phyloP scores from a whole-genome alignment of 37 sponge, comb jelly and placozoan species.

The Aphrocallistes beatrix region DNA sequence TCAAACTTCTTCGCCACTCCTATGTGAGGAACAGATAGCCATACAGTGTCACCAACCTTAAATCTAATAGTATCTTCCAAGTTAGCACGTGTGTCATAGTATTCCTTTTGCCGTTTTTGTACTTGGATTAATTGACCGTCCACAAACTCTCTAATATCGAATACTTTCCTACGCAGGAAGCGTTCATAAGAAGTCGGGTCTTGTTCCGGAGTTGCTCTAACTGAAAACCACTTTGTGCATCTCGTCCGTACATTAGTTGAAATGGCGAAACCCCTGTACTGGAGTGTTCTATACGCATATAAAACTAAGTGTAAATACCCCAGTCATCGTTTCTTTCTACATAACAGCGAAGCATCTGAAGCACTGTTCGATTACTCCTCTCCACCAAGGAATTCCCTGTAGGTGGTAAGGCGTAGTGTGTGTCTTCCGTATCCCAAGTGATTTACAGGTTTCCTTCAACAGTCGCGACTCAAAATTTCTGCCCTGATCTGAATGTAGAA shows the following conservation, averaged over 20 bases:
- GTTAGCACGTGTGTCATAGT: background rate
- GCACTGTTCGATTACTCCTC: conserved; percentile 32
- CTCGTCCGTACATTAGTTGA: conserved; percentile 20
- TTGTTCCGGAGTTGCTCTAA: background rate
- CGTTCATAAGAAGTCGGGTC: background rate
- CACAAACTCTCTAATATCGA: conserved; percentile 5
- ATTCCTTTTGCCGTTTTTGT: background rate
- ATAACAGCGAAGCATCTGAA: conserved; percentile 37
- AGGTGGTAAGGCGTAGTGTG: conserved; percentile 36
- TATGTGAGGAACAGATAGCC: conserved; percentile 43
- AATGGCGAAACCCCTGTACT: conserved; percentile 17
- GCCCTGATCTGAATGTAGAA: conserved; percentile 47
- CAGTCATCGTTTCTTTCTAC: conserved; percentile 33
- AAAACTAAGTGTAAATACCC: conserved; percentile 43
- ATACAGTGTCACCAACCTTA: conserved; percentile 33
- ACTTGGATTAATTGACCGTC: background rate
- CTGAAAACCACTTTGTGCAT: background rate
- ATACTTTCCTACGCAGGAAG: background rate
- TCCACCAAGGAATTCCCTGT: conserved; percentile 60
- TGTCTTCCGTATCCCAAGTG: conserved; percentile 41
- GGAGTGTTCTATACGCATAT: no score
- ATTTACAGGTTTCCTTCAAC: conserved; percentile 25
- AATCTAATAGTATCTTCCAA: background rate
- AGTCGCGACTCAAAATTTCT: conserved; percentile 38
- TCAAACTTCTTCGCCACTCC: conserved; percentile 38